A percentile compares a stretch with the other conserved stretches of the same genome.
These are phyloP conservation scores for Muraenolepis orangiensis DNA, from an alignment of 2,797 vertebrate genomes.

Conservation along the genomic window DNA sequence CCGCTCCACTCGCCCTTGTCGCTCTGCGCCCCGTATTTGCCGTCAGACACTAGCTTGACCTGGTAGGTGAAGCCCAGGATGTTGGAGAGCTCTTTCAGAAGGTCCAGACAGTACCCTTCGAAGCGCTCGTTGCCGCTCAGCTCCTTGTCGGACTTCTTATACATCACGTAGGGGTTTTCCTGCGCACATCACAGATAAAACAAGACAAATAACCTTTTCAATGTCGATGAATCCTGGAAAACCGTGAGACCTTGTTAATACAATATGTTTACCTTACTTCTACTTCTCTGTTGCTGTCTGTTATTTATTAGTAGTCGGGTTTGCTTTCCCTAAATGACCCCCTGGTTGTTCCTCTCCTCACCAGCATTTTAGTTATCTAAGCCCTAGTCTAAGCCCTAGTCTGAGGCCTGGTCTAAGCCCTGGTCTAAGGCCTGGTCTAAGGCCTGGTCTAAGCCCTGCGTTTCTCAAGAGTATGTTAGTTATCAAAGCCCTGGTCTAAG, in stretches of 20 bases:
- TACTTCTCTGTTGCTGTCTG: too few species aligned
- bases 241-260: too few species aligned
- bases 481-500: background rate
- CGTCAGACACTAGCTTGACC: constrained; percentile 91
- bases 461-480: background rate
- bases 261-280: too few species aligned
- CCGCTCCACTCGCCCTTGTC: constrained; percentile 99
- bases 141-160: constrained; percentile 93
- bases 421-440: background rate
- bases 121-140: constrained; percentile 93
- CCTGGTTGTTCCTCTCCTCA: too few species aligned
- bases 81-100: constrained; percentile 92
- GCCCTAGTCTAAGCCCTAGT: too few species aligned
- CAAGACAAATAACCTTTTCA: too few species aligned
- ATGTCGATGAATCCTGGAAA: too few species aligned
- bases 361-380: background rate
- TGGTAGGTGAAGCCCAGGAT: constrained; percentile 96
- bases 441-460: background rate
- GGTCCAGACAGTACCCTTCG: constrained; percentile 95
- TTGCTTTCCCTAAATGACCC: too few species aligned
- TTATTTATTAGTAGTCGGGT: too few species aligned
- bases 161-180: constrained; percentile 98
- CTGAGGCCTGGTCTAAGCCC: too few species aligned
- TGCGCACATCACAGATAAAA: constrained; percentile 44
- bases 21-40: constrained; percentile 96